Conservation (phyloP, 2,113 vertebrate species). For the Clarias gariepinus region DNA sequence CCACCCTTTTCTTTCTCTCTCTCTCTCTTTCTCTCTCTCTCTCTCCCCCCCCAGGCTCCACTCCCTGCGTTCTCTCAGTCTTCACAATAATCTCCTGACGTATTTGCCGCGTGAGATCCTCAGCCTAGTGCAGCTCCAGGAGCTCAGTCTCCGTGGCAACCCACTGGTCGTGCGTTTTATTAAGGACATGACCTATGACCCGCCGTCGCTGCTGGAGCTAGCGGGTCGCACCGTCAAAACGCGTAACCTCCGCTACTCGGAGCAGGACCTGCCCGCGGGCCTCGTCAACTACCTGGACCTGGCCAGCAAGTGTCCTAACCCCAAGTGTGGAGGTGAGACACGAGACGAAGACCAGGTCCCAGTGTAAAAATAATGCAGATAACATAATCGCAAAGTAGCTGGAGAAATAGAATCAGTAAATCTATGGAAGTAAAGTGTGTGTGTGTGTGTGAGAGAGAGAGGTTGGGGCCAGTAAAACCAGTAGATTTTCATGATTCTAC, state of each 20-base stretch:
- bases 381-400: background rate
- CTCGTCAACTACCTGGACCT: slow-evolving; percentile 86
- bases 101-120: slow-evolving; percentile 95
- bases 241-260: slow-evolving; percentile 74
- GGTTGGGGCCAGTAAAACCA: background rate
- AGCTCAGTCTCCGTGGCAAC: slow-evolving; percentile 95
- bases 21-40: background rate
- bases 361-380: background rate
- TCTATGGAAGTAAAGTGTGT: background rate
- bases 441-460: too few relatives aligned
- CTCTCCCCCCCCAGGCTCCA: slow-evolving; percentile 74
- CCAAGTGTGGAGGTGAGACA: slow-evolving; percentile 90
- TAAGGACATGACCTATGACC: slow-evolving; percentile 78
- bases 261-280: slow-evolving; percentile 81
- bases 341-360: background rate
- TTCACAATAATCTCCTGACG: slow-evolving; percentile 96
- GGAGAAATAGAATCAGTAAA: background rate
- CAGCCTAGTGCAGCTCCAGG: slow-evolving; percentile 87
- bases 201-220: slow-evolving; percentile 76
- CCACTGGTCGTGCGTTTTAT: slow-evolving; percentile 88
- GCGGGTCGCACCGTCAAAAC: slow-evolving; percentile 74
- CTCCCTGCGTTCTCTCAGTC: slow-evolving; percentile 92
- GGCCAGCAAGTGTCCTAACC: slow-evolving; percentile 97
- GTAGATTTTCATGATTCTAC: background rate
- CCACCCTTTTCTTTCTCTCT: background rate